Evolutionary conservation across 1,140 invertebrate species (phyloP).

Genomic region (Brachionus sp.): DNA sequence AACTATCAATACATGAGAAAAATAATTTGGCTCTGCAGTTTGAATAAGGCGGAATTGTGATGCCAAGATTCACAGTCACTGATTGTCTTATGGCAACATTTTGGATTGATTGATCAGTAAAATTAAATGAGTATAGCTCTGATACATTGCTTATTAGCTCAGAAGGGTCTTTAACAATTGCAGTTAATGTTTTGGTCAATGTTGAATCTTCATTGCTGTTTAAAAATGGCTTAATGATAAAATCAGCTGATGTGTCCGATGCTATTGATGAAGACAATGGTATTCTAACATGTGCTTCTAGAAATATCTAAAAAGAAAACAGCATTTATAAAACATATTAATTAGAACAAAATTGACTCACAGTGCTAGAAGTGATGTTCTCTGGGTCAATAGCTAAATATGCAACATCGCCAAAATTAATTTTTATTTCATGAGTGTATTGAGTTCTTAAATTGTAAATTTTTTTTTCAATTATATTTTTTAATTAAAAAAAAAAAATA

Average conservation of each 20-base stretch:
- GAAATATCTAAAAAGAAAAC: neutral
- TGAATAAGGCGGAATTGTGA: neutral
- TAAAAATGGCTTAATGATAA: neutral
- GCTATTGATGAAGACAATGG: neutral
- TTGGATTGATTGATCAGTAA: neutral
- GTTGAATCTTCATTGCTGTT: neutral
- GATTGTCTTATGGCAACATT: neutral
- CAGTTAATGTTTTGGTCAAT: neutral
- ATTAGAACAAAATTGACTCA: neutral
- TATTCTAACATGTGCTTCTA: constrained; percentile 22
- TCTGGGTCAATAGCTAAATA: neutral
- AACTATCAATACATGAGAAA: neutral
- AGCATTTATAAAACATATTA: no score
- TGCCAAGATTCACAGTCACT: neutral
- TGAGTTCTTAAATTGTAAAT: neutral
- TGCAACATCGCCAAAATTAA: neutral
- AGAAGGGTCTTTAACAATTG: neutral
- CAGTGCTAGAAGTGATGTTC: neutral
- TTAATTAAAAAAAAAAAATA: no score
- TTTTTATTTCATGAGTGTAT: neutral
- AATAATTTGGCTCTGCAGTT: neutral
- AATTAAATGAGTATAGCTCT: neutral
- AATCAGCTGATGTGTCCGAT: neutral
- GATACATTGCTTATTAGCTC: neutral
- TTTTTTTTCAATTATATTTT: neutral